A percentile compares a stretch with the other conserved stretches of the same genome.
phyloP scores from a whole-genome alignment of 2,888 invertebrate genomes.

The Drosophila stalkeri region DNA sequence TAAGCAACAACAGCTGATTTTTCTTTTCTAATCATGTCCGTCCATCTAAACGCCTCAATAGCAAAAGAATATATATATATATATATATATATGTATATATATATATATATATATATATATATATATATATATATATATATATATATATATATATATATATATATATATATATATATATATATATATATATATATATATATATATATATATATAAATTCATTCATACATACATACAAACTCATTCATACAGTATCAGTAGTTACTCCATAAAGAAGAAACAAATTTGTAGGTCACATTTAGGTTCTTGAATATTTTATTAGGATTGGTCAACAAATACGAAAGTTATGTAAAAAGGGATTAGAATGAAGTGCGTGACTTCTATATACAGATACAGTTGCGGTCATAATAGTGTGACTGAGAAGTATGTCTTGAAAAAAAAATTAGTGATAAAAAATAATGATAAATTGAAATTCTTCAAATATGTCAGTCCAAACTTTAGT shows the following conservation, averaged over 20 bases:
- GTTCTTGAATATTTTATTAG: not conserved
- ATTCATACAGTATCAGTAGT: not conserved
- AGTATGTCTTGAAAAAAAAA: too few relatives aligned
- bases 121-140: too few relatives aligned
- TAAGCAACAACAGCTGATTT: constrained; percentile 6
- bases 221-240: not conserved
- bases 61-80: too few relatives aligned
- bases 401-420: too few relatives aligned
- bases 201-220: not conserved
- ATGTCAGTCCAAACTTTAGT: not conserved
- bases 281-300: not conserved
- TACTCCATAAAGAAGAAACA: not conserved
- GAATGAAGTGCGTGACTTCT: not conserved
- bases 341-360: not conserved
- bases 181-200: too few relatives aligned
- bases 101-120: too few relatives aligned
- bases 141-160: too few relatives aligned
- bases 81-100: too few relatives aligned
- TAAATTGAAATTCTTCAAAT: too few relatives aligned
- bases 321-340: not conserved
- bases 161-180: too few relatives aligned
- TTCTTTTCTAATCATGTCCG: not conserved
- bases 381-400: not conserved
- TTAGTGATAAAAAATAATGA: too few relatives aligned
- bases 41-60: not conserved